Conservation (phyloP, 2,113 vertebrate genomes). For the Arizona elegans region DNA sequence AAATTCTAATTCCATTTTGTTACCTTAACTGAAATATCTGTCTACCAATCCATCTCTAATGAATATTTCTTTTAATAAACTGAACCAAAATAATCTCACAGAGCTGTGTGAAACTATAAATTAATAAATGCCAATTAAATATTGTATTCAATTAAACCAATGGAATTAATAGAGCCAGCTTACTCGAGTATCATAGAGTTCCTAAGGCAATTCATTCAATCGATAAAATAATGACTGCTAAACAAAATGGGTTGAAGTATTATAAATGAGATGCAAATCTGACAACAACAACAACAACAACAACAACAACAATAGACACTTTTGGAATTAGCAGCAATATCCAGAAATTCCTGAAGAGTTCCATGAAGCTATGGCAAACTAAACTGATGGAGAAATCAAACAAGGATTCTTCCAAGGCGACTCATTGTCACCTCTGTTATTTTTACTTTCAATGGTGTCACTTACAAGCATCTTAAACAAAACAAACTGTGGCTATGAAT, state of each 20-base stretch:
- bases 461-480: not conserved
- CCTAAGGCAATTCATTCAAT: not conserved
- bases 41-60: not conserved
- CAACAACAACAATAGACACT: too few species aligned
- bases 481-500: not conserved
- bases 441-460: not conserved
- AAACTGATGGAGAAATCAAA: not conserved
- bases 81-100: not conserved
- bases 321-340: not conserved
- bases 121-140: not conserved
- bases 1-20: not conserved
- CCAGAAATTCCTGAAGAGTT: not conserved
- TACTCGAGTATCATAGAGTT: not conserved
- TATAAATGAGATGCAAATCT: too few species aligned
- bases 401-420: not conserved
- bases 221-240: too few species aligned
- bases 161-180: not conserved
- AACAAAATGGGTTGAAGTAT: too few species aligned
- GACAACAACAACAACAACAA: too few species aligned
- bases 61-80: not conserved
- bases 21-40: not conserved
- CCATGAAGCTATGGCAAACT: too few species aligned
- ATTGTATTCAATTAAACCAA: not conserved
- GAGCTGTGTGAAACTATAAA: not conserved
- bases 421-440: not conserved